Evolutionary conservation across 2,113 vertebrate species (phyloP), one percentile per base, ranked within the genome.

Genomic region (Tachysurus vachellii): DNA sequence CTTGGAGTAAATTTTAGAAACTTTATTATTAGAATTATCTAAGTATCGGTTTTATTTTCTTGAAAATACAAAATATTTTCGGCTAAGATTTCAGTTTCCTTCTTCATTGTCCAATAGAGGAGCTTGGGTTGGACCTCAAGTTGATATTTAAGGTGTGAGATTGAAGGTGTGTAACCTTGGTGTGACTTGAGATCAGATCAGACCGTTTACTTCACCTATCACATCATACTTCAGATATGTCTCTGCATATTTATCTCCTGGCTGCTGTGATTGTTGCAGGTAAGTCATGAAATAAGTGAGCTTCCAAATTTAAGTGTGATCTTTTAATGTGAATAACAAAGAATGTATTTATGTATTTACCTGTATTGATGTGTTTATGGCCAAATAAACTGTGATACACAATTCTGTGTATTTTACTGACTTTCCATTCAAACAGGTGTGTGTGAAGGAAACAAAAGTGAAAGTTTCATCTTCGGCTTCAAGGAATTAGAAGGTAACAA

Each of bases 401-500:
- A 76, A 21, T 12, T 44, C 19, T 73, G 3, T 73, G 36, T 21
- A 21, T 17, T 64, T 26, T 53, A 47, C 14, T 50, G 47, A 50
- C 47, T 83, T 68, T 83, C 47, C 26, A 19, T 26, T 77, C 1
- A 0, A 66, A 36, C 73, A 85, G 84, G 59, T 66, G 5, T 66
- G 17, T 64, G 1, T 4, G 23, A 1, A 42, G 71, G 17, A 84
- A 64, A 47, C 36, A 75, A 84, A 88, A 84, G 71, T 57, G 86
- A 88, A 84, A 84, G 56, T 2, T 19, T 56, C 17, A 12, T 28
- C n/a, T 56, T 84, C 44, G 81, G 81, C n/a, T 0, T 88, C 13
- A 71, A 79, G 1, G 86, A 88, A 79, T 12, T 88, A 1, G 12
- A 79, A 84, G 81, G 86, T 87, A 53, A 79, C 26, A 26, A 0